phyloP scores from a whole-genome alignment of 1,140 invertebrate species.

The Drosophila pachea region DNA sequence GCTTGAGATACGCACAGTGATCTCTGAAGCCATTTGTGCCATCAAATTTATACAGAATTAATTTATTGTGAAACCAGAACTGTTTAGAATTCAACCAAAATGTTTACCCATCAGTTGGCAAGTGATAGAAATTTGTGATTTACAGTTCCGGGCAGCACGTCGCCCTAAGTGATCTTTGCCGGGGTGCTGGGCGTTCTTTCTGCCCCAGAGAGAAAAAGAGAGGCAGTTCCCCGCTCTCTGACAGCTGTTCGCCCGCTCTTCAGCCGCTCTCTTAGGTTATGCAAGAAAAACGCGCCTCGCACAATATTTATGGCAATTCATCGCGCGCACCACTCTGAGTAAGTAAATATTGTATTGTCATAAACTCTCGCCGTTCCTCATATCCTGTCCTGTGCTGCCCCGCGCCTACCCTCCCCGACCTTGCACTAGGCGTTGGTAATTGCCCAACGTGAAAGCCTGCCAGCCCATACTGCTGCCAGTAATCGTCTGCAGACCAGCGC shows the following conservation, averaged over 20 bases:
- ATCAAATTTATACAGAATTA: too few relatives aligned
- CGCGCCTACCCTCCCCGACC: background rate
- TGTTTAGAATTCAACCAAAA: background rate
- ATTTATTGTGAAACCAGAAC: background rate
- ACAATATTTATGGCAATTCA: conserved; percentile 14
- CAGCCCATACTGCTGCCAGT: background rate
- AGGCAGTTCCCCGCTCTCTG: conserved; percentile 1
- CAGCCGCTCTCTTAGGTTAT: conserved; percentile 13
- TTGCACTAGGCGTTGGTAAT: conserved; percentile 54
- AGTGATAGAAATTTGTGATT: background rate
- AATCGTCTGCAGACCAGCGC: background rate
- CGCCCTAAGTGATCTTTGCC: background rate
- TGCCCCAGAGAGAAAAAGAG: background rate
- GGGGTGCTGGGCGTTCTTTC: background rate
- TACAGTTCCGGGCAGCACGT: background rate
- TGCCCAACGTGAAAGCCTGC: conserved; percentile 48
- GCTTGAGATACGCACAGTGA: background rate
- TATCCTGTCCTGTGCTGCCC: too few relatives aligned
- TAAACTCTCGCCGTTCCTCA: background rate
- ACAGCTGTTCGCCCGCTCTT: conserved; percentile 4
- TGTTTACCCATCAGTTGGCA: background rate
- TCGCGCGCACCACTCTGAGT: conserved; percentile 32
- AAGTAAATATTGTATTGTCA: conserved; percentile 46
- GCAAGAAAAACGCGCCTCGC: conserved; percentile 28
- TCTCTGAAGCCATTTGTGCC: conserved; percentile 2